Percentiles rank a stretch among this genome's conserved stretches.
Conservation (phyloP, 2,113 vertebrate genomes). For the Aleadryas rufinucha region DNA sequence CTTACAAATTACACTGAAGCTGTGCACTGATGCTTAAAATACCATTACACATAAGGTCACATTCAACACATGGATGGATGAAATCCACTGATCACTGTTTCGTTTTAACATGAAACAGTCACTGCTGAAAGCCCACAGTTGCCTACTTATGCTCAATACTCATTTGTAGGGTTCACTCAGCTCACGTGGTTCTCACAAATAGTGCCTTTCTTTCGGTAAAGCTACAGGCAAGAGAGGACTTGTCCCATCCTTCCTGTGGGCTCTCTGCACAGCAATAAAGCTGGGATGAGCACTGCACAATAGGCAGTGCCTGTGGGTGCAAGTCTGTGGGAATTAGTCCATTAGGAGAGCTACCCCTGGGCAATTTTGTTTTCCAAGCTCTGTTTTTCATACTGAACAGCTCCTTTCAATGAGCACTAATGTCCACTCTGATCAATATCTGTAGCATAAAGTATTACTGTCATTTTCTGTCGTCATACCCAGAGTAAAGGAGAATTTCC, state of each 20-base stretch:
- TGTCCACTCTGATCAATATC: conserved; percentile 38
- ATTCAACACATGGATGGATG: not conserved
- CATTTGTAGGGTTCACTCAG: not conserved
- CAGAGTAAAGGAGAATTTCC: not conserved
- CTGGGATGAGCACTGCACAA: not conserved
- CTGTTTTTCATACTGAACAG: not conserved
- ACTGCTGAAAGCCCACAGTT: not conserved
- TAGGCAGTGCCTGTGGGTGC: not conserved
- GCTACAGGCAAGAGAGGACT: not conserved
- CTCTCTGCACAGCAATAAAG: not conserved
- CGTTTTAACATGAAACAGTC: not conserved
- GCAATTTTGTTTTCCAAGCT: not conserved
- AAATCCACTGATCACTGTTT: not conserved
- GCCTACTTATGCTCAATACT: not conserved
- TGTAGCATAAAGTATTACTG: conserved; percentile 1
- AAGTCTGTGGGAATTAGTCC: not conserved
- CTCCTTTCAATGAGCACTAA: conserved; percentile 35
- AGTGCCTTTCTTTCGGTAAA: not conserved
- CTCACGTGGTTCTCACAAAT: not conserved
- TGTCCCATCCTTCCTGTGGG: not conserved
- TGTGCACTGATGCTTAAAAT: not conserved
- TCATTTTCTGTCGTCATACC: not conserved
- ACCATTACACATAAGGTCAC: not conserved
- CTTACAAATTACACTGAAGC: not conserved
- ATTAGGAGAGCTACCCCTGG: not conserved